Base-by-base conservation (phyloP, 2,113 vertebrate species). In the Cepphus grylle region DNA sequence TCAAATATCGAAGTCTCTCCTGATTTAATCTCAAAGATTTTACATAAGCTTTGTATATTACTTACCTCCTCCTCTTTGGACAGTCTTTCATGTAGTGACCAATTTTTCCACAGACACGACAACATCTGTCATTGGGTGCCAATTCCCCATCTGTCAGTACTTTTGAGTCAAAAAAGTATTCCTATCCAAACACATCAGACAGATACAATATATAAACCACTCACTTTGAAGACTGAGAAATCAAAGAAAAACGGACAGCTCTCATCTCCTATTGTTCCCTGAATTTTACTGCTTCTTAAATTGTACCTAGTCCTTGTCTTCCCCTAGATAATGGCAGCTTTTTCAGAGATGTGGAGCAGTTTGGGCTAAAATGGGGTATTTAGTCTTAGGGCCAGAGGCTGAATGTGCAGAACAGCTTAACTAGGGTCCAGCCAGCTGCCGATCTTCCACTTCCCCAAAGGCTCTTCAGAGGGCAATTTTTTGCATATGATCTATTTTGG, bases 51-150 rank as follows among this genome's bases (percentile, higher is more conserved):
- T 80, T 63, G 13, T 36, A 8, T 18, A 73, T 82, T 93, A 86
- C 97, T 96, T 92, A 99, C 99, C 99, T 99, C 97, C 99, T 99
- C 95, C 99, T 99, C 96, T 99, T 99, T 21, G 99, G 99, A 93
- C 99, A 99, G 95, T 99, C 99, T 98, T 99, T 99, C 99, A 99
- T 99, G 94, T 99, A 99, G 94, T 99, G 99, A 76, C 99, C 99
- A 86, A 99, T 99, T 98, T 99, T 99, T 71, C 99, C 99, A 86
- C 99, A 99, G 84, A 99, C 99, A 93, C 99, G 98, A 97, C 99
- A 99, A 97, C 99, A 99, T 86, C 99, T 97, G 97, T 99, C 99
- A 78, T 99, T 99, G 43, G 99, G 99, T 59, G 99, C 99, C 97
- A 99, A 90, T 93, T 99, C 99, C 34, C 99, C 99, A 86, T 99